Evolutionary conservation across 2,888 invertebrate genomes (phyloP).

Genomic region (Sesamia inferens): DNA sequence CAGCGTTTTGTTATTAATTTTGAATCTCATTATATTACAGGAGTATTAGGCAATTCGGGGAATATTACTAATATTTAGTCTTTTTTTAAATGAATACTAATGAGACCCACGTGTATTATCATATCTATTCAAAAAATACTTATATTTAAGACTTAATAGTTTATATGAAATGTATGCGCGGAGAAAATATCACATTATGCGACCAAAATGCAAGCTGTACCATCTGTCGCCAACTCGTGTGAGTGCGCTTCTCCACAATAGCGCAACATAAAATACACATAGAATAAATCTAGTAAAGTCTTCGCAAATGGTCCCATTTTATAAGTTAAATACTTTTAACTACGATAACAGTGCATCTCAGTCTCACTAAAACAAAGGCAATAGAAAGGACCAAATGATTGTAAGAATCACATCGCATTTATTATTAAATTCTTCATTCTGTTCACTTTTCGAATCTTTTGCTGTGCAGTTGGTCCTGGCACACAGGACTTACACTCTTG

Average conservation of each 20-base stretch:
- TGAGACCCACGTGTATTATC: too few species aligned
- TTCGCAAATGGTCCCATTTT: slow-evolving; percentile 24
- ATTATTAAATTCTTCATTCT: slow-evolving; percentile 14
- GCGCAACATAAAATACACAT: slow-evolving; percentile 5
- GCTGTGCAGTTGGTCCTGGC: slow-evolving; percentile 31
- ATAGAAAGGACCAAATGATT: slow-evolving; percentile 17
- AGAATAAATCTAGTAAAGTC: slow-evolving; percentile 33
- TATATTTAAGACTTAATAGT: neutral
- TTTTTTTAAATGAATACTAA: slow-evolving; percentile 12
- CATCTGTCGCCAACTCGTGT: slow-evolving; percentile 25
- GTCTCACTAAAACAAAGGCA: slow-evolving; percentile 6
- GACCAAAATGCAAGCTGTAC: slow-evolving; percentile 23
- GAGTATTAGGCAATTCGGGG: slow-evolving; percentile 29
- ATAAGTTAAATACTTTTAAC: slow-evolving; percentile 17
- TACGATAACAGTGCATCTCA: slow-evolving; percentile 21
- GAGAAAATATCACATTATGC: slow-evolving; percentile 16
- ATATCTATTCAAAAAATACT: too few species aligned
- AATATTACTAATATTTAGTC: slow-evolving; percentile 13
- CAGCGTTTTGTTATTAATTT: slow-evolving; percentile 54
- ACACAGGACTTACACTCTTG: slow-evolving; percentile 1
- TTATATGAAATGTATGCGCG: slow-evolving; percentile 17
- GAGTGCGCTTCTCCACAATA: slow-evolving; percentile 11
- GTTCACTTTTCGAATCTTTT: slow-evolving; percentile 29
- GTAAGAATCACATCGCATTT: slow-evolving; percentile 22
- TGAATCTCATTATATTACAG: slow-evolving; percentile 37